These are phyloP conservation scores for Agonopterix arenella DNA, from an alignment of 2,888 invertebrate species.

Conservation along the genomic window DNA sequence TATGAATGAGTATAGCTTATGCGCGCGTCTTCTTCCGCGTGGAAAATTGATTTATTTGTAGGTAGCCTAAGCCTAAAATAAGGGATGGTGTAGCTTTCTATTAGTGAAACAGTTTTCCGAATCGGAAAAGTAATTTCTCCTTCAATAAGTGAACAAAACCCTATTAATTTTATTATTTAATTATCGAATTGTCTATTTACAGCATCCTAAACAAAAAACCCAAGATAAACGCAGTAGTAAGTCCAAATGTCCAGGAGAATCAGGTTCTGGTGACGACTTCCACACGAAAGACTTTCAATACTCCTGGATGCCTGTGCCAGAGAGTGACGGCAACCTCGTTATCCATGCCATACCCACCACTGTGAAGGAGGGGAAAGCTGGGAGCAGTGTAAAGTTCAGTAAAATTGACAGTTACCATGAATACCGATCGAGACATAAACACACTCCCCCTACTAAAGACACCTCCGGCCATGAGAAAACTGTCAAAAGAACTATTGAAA, in stretches of 20 bases:
- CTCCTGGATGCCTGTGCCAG: constrained; percentile 70
- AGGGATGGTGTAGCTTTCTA: too few species aligned
- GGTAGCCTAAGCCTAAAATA: too few species aligned
- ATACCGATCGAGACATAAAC: constrained; percentile 62
- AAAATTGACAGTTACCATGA: constrained; percentile 63
- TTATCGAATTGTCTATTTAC: constrained; percentile 12
- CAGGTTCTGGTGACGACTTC: constrained; percentile 21
- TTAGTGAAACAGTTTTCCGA: too few species aligned
- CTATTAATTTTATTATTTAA: background rate
- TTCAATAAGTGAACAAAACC: too few species aligned
- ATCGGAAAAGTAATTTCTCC: too few species aligned
- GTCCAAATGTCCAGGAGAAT: constrained; percentile 32
- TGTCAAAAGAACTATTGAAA: constrained; percentile 24
- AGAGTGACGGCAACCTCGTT: constrained; percentile 51
- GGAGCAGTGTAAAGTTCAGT: constrained; percentile 57
- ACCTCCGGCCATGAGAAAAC: constrained; percentile 12
- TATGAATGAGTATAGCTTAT: background rate
- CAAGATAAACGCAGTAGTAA: constrained; percentile 12
- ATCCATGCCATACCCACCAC: constrained; percentile 56
- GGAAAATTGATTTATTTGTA: too few species aligned
- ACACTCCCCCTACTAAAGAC: constrained; percentile 67
- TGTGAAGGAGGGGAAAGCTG: constrained; percentile 34
- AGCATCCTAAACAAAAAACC: constrained; percentile 23
- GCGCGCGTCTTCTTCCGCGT: too few species aligned
- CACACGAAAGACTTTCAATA: constrained; percentile 46